Evolutionary conservation across 2,797 vertebrate species (phyloP).

Genomic region (Tenualosa ilisha): DNA sequence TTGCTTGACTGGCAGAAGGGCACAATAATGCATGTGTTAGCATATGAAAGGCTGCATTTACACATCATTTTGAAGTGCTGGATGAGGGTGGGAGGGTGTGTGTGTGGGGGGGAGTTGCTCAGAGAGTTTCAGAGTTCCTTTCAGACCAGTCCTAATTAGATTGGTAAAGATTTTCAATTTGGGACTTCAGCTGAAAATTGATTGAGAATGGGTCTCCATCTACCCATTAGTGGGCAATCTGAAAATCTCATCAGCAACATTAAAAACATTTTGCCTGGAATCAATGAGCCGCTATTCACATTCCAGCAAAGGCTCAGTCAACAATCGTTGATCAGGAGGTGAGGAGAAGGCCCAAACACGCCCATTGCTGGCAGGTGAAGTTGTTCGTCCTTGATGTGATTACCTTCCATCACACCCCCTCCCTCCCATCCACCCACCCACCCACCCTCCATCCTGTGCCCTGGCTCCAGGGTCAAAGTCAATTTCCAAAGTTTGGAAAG

Average conservation of each 20-base stretch:
- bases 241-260: conserved; percentile 84
- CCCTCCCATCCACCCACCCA: conserved; percentile 30
- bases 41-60: conserved; percentile 57
- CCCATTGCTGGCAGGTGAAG: conserved; percentile 71
- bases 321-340: conserved; percentile 69
- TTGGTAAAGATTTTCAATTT: conserved; percentile 84
- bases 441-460: neutral
- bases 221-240: conserved; percentile 79
- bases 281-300: conserved; percentile 79
- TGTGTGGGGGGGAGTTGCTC: conserved; percentile 46
- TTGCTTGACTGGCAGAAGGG: conserved; percentile 21
- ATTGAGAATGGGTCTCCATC: conserved; percentile 75
- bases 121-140: conserved; percentile 74
- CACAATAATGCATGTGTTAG: conserved; percentile 23
- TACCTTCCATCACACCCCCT: conserved; percentile 59
- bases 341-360: conserved; percentile 66
- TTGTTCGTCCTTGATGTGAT: conserved; percentile 72
- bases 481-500: conserved; percentile 71
- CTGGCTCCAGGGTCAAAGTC: conserved; percentile 67
- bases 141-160: conserved; percentile 78
- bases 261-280: conserved; percentile 82
- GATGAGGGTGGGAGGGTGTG: conserved; percentile 35
- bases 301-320: conserved; percentile 74
- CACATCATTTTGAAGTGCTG: conserved; percentile 55
- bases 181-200: conserved; percentile 76